Evolutionary conservation across 2,113 vertebrate species (phyloP).

Genomic region (Emberiza fucata): DNA sequence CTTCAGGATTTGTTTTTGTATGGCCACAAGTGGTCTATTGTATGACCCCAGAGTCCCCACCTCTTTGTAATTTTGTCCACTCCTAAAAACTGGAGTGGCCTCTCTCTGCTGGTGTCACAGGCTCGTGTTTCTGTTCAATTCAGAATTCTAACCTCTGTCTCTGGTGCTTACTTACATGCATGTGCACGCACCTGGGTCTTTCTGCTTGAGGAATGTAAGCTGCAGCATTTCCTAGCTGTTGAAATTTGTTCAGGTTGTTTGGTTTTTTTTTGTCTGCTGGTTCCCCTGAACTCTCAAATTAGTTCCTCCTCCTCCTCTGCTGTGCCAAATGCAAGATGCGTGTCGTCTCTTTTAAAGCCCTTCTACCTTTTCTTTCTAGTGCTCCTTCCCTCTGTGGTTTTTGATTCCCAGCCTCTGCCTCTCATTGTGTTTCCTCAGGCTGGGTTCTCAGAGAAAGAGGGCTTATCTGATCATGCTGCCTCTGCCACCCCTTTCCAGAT

Average conservation of each 20-base stretch:
- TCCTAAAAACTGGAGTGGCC: not conserved
- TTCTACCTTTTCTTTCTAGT: not conserved
- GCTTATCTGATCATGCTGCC: not conserved
- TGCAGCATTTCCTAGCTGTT: not conserved
- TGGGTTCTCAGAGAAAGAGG: not conserved
- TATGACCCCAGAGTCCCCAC: not conserved
- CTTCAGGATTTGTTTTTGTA: not conserved
- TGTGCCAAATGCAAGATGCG: not conserved
- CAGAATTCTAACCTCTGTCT: not conserved
- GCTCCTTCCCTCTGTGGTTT: not conserved
- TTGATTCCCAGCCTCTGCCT: slow-evolving; percentile 6
- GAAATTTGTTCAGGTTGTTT: not conserved
- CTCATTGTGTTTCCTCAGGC: not conserved
- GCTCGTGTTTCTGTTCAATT: not conserved
- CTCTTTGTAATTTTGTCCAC: not conserved
- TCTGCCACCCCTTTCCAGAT: not conserved
- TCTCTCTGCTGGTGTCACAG: not conserved
- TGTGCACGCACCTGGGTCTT: not conserved
- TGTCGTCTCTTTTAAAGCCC: not conserved
- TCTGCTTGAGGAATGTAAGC: not conserved
- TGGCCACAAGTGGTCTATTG: not conserved
- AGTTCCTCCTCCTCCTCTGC: not conserved
- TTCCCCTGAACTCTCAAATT: not conserved
- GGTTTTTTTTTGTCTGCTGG: not conserved
- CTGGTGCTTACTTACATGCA: not conserved